Evolutionary conservation across 2,888 invertebrate genomes (phyloP).

Genomic region (Chaetogeoica ovagalla): DNA sequence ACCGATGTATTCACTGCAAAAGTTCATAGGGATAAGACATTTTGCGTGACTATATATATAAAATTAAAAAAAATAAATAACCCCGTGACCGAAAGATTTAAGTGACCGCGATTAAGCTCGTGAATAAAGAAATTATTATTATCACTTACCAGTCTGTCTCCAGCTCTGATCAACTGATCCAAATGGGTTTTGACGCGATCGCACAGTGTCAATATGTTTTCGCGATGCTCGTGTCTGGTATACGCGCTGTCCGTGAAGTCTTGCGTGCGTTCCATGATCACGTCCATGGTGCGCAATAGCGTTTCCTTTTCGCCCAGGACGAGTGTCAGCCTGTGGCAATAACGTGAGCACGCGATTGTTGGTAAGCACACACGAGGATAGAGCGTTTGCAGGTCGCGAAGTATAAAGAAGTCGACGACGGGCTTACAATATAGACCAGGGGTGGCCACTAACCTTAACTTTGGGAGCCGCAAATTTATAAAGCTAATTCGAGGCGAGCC

Average conservation of each 20-base stretch:
- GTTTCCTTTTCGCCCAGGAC: constrained; percentile 67
- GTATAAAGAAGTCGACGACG: too few relatives aligned
- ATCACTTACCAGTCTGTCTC: constrained; percentile 77
- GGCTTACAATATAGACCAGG: too few relatives aligned
- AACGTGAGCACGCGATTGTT: not conserved
- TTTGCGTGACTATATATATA: too few relatives aligned
- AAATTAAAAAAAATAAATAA: too few relatives aligned
- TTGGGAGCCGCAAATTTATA: too few relatives aligned
- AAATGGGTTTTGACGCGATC: constrained; percentile 90
- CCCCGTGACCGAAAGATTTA: too few relatives aligned
- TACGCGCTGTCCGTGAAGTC: constrained; percentile 99
- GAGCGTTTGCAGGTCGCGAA: not conserved
- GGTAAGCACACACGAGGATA: not conserved
- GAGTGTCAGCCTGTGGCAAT: constrained; percentile 51
- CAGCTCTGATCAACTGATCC: constrained; percentile 84
- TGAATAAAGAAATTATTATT: too few relatives aligned
- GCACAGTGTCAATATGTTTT: constrained; percentile 80
- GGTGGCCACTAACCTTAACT: too few relatives aligned
- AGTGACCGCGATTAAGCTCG: too few relatives aligned
- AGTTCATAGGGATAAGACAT: too few relatives aligned
- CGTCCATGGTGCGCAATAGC: constrained; percentile 82
- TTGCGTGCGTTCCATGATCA: constrained; percentile 90
- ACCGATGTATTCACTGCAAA: too few relatives aligned
- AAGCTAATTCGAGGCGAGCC: too few relatives aligned
- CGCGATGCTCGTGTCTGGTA: constrained; percentile 94